These are phyloP conservation scores for Phenganax marumi DNA, from an alignment of 92 coral and sea anemone species.

Conservation along the genomic window DNA sequence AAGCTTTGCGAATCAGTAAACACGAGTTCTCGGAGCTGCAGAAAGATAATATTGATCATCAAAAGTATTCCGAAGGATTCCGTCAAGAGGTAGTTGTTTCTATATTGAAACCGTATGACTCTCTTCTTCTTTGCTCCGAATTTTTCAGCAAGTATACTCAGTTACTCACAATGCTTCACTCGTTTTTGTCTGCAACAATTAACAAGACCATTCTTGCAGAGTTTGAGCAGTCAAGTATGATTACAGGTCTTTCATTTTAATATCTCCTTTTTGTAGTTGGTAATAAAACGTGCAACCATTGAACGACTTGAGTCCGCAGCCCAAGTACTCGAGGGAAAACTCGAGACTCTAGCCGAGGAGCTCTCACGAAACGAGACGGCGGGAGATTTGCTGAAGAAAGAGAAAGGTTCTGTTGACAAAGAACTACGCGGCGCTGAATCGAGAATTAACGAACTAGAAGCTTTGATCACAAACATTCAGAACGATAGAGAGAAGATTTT, in stretches of 20 bases:
- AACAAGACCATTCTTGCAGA: no score
- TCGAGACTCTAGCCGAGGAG: slow-evolving; percentile 66
- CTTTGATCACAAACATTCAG: slow-evolving; percentile 48
- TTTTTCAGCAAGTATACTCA: no score
- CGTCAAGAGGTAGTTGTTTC: slow-evolving; percentile 62
- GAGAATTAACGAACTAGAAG: slow-evolving; percentile 71
- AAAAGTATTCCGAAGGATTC: slow-evolving; percentile 80
- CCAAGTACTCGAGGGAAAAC: slow-evolving; percentile 56
- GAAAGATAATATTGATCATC: slow-evolving; percentile 88
- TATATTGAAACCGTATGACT: not conserved
- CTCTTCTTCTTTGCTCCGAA: no score
- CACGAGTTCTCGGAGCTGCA: slow-evolving; percentile 77
- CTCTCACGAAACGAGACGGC: slow-evolving; percentile 72
- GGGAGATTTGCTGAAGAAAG: slow-evolving; percentile 66
- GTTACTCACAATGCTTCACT: no score
- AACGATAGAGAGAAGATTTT: slow-evolving; percentile 77
- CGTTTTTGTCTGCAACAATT: no score
- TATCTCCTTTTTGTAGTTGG: slow-evolving; percentile 1
- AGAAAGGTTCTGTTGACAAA: slow-evolving; percentile 69
- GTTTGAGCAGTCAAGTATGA: no score
- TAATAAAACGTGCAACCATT: slow-evolving; percentile 69
- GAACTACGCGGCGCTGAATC: slow-evolving; percentile 70
- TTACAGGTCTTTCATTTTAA: not conserved
- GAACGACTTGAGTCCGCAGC: slow-evolving; percentile 76
- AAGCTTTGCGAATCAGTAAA: slow-evolving; percentile 69